These are phyloP conservation scores for Carpatolechia fugitivella DNA, from an alignment of 2,888 invertebrate species.

Conservation along the genomic window DNA sequence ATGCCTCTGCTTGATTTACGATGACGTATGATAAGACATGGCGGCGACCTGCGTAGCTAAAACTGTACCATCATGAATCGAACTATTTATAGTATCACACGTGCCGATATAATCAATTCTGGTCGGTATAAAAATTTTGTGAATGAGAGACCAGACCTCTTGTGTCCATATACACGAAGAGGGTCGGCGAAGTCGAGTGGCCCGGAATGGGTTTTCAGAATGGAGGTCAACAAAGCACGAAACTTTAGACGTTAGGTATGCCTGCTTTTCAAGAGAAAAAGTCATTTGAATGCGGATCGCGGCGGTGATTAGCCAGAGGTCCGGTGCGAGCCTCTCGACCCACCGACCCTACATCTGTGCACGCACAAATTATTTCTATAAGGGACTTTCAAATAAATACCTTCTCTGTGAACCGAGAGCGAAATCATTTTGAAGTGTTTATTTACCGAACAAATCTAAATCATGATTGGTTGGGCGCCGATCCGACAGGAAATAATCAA, in stretches of 20 bases:
- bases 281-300: slow-evolving; percentile 72
- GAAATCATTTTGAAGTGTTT: slow-evolving; percentile 6
- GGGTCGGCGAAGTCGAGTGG: slow-evolving; percentile 36
- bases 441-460: slow-evolving; percentile 6
- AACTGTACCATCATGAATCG: slow-evolving; percentile 48
- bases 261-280: slow-evolving; percentile 53
- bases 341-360: slow-evolving; percentile 45
- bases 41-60: slow-evolving; percentile 54
- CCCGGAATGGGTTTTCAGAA: slow-evolving; percentile 37
- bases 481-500: neutral
- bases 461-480: slow-evolving; percentile 1
- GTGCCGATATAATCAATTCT: slow-evolving; percentile 61
- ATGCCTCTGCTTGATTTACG: slow-evolving; percentile 74
- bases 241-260: slow-evolving; percentile 46
- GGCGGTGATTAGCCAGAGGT: slow-evolving; percentile 65
- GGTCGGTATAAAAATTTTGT: slow-evolving; percentile 49
- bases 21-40: slow-evolving; percentile 63
- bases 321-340: slow-evolving; percentile 40
- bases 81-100: slow-evolving; percentile 65
- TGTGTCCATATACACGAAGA: slow-evolving; percentile 57
- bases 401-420: slow-evolving; percentile 28
- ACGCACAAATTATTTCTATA: slow-evolving; percentile 46
- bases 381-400: slow-evolving; percentile 36
- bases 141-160: slow-evolving; percentile 55
- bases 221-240: slow-evolving; percentile 39